phyloP scores from a whole-genome alignment of 2,888 invertebrate genomes.

The Ptilodon capucinus region DNA sequence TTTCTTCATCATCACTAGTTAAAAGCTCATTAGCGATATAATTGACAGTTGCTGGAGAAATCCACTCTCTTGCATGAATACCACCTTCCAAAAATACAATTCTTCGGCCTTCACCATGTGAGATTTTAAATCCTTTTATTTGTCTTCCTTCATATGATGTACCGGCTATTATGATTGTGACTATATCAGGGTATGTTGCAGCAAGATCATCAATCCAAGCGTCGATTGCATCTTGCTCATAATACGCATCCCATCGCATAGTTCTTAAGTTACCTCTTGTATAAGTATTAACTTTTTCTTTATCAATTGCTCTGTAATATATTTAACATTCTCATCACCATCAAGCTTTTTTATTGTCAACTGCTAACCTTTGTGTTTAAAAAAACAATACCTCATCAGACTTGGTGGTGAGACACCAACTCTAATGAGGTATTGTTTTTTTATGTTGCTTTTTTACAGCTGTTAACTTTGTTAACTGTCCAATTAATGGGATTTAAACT shows the following conservation, averaged over 20 bases:
- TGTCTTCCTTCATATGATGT: constrained; percentile 65
- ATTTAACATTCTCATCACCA: too few species aligned
- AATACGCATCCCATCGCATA: constrained; percentile 80
- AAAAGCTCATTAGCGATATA: constrained; percentile 87
- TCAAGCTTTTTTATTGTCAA: too few species aligned
- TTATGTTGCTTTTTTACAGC: too few species aligned
- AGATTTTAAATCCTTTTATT: constrained; percentile 71
- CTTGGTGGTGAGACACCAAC: too few species aligned
- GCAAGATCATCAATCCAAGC: constrained; percentile 81
- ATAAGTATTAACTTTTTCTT: constrained; percentile 52
- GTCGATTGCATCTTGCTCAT: constrained; percentile 82
- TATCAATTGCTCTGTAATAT: constrained; percentile 68
- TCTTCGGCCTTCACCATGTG: constrained; percentile 50
- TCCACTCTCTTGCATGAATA: constrained; percentile 91
- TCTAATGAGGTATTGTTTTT: too few species aligned
- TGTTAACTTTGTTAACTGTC: too few species aligned
- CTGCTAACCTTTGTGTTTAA: too few species aligned
- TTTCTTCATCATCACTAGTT: constrained; percentile 77
- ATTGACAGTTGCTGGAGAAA: constrained; percentile 84
- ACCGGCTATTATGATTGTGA: constrained; percentile 65
- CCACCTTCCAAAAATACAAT: constrained; percentile 68
- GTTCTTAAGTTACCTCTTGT: constrained; percentile 31
- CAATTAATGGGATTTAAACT: too few species aligned
- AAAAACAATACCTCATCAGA: too few species aligned
- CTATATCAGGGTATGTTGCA: constrained; percentile 65